Evolutionary conservation across 1,140 invertebrate genomes (phyloP).

Genomic region (Pachypeltis micranthus): DNA sequence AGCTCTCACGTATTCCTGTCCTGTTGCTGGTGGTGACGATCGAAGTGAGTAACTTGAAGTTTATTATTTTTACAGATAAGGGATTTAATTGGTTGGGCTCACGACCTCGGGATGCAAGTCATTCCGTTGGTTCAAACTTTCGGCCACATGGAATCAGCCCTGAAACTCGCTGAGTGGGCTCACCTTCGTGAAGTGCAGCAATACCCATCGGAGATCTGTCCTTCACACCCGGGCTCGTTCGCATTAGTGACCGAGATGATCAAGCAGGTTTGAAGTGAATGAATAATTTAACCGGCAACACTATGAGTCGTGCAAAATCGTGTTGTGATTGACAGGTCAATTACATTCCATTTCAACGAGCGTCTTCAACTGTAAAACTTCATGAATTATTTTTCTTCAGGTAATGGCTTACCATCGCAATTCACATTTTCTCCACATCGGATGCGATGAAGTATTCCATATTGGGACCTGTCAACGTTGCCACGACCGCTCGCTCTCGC

Average conservation of each 20-base stretch:
- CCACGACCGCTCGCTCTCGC: background rate
- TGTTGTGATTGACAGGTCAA: too few relatives aligned
- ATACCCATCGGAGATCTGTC: constrained; percentile 38
- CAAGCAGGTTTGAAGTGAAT: constrained; percentile 15
- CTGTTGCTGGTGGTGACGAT: too few relatives aligned
- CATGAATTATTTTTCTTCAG: constrained; percentile 30
- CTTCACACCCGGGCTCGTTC: constrained; percentile 20
- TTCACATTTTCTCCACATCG: constrained; percentile 32
- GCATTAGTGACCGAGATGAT: constrained; percentile 24
- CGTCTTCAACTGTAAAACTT: constrained; percentile 24
- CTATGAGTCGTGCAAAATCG: background rate
- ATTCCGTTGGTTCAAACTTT: constrained; percentile 59
- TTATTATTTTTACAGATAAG: too few relatives aligned
- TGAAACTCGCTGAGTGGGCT: constrained; percentile 43
- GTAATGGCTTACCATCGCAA: constrained; percentile 34
- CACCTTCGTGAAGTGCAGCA: constrained; percentile 41
- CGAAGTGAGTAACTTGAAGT: too few relatives aligned
- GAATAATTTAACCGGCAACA: background rate
- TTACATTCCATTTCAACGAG: too few relatives aligned
- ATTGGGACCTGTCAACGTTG: constrained; percentile 35
- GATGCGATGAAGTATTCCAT: constrained; percentile 36
- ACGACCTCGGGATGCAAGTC: constrained; percentile 35
- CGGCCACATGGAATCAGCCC: constrained; percentile 52
- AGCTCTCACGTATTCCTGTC: too few relatives aligned
- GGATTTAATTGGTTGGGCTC: constrained; percentile 36